Base-by-base conservation (phyloP, 2,797 vertebrate genomes). In the Steatocranus sp. region DNA sequence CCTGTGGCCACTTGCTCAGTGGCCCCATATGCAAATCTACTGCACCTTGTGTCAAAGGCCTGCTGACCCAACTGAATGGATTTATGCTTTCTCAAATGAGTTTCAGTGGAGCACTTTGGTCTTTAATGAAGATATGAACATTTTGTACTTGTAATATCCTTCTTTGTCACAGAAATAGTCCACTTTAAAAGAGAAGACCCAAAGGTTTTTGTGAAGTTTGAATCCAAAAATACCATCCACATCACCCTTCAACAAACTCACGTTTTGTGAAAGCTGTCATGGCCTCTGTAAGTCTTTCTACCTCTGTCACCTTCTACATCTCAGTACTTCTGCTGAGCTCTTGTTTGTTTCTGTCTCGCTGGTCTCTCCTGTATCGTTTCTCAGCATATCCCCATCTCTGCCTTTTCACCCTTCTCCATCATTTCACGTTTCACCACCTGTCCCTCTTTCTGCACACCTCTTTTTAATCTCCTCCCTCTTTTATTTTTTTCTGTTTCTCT, bases 211-310 rank as follows among this genome's bases (percentile, higher is more conserved):
- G 74, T 78, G 66, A 81, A 12, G 51, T 56, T 68, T 76, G 25
- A 36, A 41, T 85, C 79, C 66, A 79, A 83, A 89, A 86, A 81
- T 75, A 83, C 23, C 8, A 18, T 61, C 61, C 20, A 27, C 43
- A 36, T 43, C 75, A 54, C n/a, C 30, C 46, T 27, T 73, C 17
- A 75, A 51, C 66, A 82, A 85, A 83, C 20, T 75, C 50, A 70
- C 20, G 61, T 46, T 82, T 83, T 36, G 68, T 84, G 9, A 80
- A 75, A 74, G 74, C 79, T 78, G 58, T 78, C 61, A 3, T 23
- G 11, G 48, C 79, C 75, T 75, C 48, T 76, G 63, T 79, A 18
- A 27, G 38, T 53, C 32, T 51, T 68, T 74, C 70, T 80, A 51
- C 58, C 80, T 54, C 74, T 23, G 51, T 18, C 36, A 27, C 20